These are phyloP conservation scores for Reticulitermes lucifugus DNA, from an alignment of 2,888 invertebrate genomes.

Conservation along the genomic window DNA sequence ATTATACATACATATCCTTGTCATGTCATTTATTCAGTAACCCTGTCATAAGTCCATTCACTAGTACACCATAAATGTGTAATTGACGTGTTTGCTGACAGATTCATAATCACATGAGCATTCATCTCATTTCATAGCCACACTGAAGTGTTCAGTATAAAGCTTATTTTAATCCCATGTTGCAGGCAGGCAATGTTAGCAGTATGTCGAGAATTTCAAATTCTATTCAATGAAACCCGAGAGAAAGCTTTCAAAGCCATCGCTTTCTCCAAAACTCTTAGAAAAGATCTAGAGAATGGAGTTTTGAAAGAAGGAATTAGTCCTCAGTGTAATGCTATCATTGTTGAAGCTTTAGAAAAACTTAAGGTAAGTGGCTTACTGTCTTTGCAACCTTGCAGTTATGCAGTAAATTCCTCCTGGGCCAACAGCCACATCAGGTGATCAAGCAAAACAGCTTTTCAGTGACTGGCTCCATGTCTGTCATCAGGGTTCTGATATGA, in stretches of 20 bases:
- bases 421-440: too few species aligned
- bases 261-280: slow-evolving; percentile 82
- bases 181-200: slow-evolving; percentile 69
- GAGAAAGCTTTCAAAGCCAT: slow-evolving; percentile 85
- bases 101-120: too few species aligned
- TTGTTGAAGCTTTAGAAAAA: slow-evolving; percentile 44
- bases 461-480: too few species aligned
- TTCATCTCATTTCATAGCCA: background rate
- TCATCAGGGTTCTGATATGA: too few species aligned
- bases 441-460: too few species aligned
- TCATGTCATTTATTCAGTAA: too few species aligned
- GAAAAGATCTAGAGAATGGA: slow-evolving; percentile 73
- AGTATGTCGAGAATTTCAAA: slow-evolving; percentile 83
- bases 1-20: too few species aligned
- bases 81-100: too few species aligned
- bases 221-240: slow-evolving; percentile 80
- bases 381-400: background rate
- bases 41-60: too few species aligned
- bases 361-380: slow-evolving; percentile 46
- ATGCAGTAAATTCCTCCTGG: too few species aligned
- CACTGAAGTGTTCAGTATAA: background rate
- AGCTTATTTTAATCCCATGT: slow-evolving; percentile 51
- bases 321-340: slow-evolving; percentile 22
- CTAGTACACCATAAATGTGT: too few species aligned
- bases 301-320: slow-evolving; percentile 58